Evolutionary conservation across 2,888 invertebrate species (phyloP), one percentile per base, ranked within the genome.

Genomic region (Tricholauxania praeusta): DNA sequence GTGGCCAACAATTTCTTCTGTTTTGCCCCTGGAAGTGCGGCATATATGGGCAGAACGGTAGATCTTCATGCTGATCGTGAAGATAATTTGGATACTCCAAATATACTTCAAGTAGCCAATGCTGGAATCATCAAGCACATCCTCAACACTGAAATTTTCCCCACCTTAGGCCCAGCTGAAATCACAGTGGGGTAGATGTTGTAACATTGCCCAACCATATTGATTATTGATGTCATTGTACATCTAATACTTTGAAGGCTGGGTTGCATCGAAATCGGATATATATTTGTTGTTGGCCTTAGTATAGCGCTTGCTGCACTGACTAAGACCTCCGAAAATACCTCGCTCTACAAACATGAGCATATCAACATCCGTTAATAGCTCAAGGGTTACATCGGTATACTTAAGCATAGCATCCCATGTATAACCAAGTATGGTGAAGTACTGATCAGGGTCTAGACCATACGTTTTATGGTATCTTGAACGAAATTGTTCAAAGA

Each of bases 171-270:
- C 73, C 82, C 82, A 86, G 71, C 80, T 66, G 77, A 86, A 84
- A 12, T 75, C 76, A 14, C 75, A 72, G 14, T 71, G 55, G 0
- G 85, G 84, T 17, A 86, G 74, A 15, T 73, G 73, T 73, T 84
- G 78, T 7, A 72, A 77, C 83, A 86, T 82, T 2, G 83, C 83
- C 79, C 79, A 81, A 6, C 83, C 83, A 76, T 85, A 86, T n/a
- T 83, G 73, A 75, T 84, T 85, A 73, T 86, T 85, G 0, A 79
- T 80, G 78, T 84, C 84, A 7, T 82, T 75, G 71, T 83, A 85
- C 19, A 78, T 74, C 15, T 86, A 49, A 73, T 78, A 85, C 14
- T 77, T 80, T 6, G 57, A 55, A 8, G 49, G 55, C 22, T 32
- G 12, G 7, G 55, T 12, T 3, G 7, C 55, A 55, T 55, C 17